A percentile compares a stretch with the other conserved stretches of the same genome.
Conservation (phyloP, 2,797 vertebrate genomes). For the Parauchenoglanis punctatus region DNA sequence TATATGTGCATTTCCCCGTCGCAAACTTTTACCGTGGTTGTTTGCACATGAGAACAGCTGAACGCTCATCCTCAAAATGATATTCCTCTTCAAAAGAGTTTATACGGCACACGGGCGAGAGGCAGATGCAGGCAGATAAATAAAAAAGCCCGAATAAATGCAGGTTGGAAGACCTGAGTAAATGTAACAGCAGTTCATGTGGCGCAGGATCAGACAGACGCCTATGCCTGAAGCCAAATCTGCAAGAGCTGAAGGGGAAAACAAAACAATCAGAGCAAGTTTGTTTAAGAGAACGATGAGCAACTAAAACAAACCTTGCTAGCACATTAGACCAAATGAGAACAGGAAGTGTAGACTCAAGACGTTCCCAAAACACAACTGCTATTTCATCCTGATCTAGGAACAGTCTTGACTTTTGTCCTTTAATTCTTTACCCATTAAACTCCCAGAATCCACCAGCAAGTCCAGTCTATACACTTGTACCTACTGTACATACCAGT, state of each 20-base stretch:
- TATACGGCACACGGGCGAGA: conserved; percentile 45
- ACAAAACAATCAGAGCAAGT: background rate
- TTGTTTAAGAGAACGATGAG: background rate
- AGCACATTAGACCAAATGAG: background rate
- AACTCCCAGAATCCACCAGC: background rate
- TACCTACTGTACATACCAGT: no score
- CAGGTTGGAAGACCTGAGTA: conserved; percentile 39
- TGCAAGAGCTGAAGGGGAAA: background rate
- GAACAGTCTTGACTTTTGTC: background rate
- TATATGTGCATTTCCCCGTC: conserved; percentile 76
- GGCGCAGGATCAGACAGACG: conserved; percentile 8
- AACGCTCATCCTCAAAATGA: conserved; percentile 77
- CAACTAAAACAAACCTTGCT: background rate
- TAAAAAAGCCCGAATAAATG: conserved; percentile 20
- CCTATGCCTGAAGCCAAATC: background rate
- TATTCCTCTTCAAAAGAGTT: conserved; percentile 64
- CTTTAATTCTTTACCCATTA: background rate
- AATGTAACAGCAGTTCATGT: conserved; percentile 35
- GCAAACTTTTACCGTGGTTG: conserved; percentile 76
- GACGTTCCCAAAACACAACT: background rate
- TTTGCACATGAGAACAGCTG: conserved; percentile 74
- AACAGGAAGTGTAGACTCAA: background rate
- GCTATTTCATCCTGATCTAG: background rate
- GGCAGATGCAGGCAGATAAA: background rate
- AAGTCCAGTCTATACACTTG: background rate